phyloP scores from a whole-genome alignment of 2,797 vertebrate species.

The Rhabdophis nuchalis region DNA sequence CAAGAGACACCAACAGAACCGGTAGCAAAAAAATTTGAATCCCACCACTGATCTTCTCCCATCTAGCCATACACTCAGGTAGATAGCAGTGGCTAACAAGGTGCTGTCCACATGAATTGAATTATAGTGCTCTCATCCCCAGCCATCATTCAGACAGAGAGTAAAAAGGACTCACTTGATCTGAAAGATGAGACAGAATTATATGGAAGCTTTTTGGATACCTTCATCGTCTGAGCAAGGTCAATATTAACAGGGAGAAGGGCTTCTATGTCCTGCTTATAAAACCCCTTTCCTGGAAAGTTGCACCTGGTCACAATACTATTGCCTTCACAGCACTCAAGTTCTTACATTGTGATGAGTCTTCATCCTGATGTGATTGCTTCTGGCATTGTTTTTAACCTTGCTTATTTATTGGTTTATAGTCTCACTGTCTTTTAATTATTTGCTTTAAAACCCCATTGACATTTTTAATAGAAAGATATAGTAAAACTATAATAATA shows the following conservation, averaged over 20 bases:
- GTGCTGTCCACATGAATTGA: not conserved
- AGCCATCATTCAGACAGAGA: not conserved
- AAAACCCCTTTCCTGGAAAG: not conserved
- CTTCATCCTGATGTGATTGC: not conserved
- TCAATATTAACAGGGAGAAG: not conserved
- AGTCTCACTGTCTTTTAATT: not conserved
- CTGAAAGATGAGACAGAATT: not conserved
- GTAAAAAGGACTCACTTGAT: not conserved
- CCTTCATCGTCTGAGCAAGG: not conserved
- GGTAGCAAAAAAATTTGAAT: too few species aligned
- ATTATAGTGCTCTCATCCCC: not conserved
- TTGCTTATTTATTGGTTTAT: not conserved
- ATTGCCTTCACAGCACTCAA: not conserved
- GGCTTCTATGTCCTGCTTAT: not conserved
- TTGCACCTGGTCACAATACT: not conserved
- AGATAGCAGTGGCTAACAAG: not conserved
- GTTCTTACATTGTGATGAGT: not conserved
- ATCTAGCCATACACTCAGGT: not conserved
- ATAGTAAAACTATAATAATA: not conserved
- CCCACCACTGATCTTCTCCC: not conserved
- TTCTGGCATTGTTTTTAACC: not conserved
- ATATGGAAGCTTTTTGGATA: not conserved
- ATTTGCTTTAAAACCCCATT: not conserved
- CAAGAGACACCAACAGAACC: too few species aligned
- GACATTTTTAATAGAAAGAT: not conserved